Conservation (phyloP, 1,140 invertebrate species). For the Trichogramma pretiosum region DNA sequence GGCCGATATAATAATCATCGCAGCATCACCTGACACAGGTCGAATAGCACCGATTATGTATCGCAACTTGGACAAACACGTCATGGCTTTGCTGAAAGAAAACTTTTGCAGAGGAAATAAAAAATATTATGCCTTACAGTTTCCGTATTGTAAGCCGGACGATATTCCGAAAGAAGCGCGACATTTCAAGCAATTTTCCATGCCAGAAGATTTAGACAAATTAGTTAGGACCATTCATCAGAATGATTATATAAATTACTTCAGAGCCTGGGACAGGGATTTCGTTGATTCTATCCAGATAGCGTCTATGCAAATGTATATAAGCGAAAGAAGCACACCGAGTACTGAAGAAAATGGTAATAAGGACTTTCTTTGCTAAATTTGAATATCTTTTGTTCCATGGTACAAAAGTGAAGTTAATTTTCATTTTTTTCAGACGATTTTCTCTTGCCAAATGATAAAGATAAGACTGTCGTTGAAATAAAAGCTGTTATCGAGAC, state of each 20-base stretch:
- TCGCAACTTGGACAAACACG: constrained; percentile 31
- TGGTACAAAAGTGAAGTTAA: too few relatives aligned
- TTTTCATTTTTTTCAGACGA: constrained; percentile 20
- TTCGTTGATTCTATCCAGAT: constrained; percentile 32
- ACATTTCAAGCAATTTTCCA: constrained; percentile 29
- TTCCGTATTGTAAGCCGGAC: constrained; percentile 37
- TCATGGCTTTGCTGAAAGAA: constrained; percentile 33
- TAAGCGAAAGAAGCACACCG: constrained; percentile 18
- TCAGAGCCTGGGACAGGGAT: constrained; percentile 24
- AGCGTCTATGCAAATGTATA: constrained; percentile 25
- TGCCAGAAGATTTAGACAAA: constrained; percentile 35
- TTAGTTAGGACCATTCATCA: constrained; percentile 34
- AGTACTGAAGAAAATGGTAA: constrained; percentile 27
- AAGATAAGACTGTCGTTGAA: constrained; percentile 9
- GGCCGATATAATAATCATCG: constrained; percentile 34
- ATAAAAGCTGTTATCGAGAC: too few relatives aligned
- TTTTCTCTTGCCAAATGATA: constrained; percentile 18
- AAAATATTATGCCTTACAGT: constrained; percentile 33
- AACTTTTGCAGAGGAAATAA: constrained; percentile 29
- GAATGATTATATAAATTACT: constrained; percentile 24
- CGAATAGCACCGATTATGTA: constrained; percentile 26
- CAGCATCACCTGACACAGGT: constrained; percentile 26
- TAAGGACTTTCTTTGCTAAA: too few relatives aligned
- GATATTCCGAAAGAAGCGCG: constrained; percentile 36
- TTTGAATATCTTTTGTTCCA: neutral